These are phyloP conservation scores for Danionella cerebrum DNA, from an alignment of 2,113 vertebrate genomes.

Conservation along the genomic window DNA sequence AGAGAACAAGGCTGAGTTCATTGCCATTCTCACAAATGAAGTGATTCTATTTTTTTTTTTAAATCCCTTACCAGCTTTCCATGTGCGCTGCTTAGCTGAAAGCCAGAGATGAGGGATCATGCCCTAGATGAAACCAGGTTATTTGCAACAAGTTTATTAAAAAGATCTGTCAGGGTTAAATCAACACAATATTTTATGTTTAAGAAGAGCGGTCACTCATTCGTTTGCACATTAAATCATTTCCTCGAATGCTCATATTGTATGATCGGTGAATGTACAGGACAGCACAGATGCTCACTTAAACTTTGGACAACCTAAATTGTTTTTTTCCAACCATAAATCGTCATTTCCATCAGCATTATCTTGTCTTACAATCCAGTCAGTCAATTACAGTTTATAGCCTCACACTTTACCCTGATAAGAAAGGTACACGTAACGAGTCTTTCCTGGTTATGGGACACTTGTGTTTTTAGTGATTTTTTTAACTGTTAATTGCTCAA, in stretches of 20 bases:
- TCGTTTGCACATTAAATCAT: no score
- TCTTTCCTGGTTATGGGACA: not conserved
- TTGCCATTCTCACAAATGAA: no score
- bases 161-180: not conserved
- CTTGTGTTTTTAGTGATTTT: not conserved
- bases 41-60: no score
- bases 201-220: no score
- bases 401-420: not conserved
- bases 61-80: conserved; percentile 54
- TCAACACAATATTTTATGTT: not conserved
- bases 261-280: not conserved
- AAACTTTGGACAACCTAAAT: not conserved
- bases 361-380: not conserved
- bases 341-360: not conserved
- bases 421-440: not conserved
- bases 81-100: conserved; percentile 59
- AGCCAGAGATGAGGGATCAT: conserved; percentile 61
- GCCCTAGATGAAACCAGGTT: conserved; percentile 34
- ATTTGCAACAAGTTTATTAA: not conserved
- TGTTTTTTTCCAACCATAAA: not conserved
- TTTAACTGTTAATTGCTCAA: not conserved
- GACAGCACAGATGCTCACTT: not conserved
- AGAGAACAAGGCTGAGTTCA: no score
- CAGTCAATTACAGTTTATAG: not conserved
- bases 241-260: no score